Percentiles rank a stretch among this genome's conserved stretches.
Conservation (phyloP, 2,113 vertebrate genomes). For the Pipra filicauda region DNA sequence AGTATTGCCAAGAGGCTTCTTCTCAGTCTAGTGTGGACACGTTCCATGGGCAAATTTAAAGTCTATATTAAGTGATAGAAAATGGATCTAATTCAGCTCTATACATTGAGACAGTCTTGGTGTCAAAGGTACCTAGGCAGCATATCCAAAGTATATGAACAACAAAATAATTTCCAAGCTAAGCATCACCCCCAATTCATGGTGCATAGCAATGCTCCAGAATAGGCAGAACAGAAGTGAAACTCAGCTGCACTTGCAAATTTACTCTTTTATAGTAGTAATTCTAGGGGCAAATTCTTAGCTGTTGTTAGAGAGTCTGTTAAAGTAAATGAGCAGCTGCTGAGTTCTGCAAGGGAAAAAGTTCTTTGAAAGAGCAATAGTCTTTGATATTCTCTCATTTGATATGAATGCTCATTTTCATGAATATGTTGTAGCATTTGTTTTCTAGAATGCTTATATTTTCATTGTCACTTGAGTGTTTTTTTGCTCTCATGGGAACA, state of each 20-base stretch:
- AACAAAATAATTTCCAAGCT: slow-evolving; percentile 61
- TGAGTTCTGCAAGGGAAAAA: background rate
- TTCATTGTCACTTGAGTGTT: background rate
- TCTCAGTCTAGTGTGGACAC: slow-evolving; percentile 68
- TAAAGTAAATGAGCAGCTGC: background rate
- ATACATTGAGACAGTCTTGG: background rate
- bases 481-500: background rate
- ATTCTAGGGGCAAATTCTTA: background rate
- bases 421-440: background rate
- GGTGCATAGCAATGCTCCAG: slow-evolving; percentile 71
- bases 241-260: background rate
- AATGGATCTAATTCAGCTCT: background rate
- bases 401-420: background rate
- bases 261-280: background rate
- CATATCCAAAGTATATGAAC: background rate
- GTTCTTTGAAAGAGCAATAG: background rate
- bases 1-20: slow-evolving; percentile 71
- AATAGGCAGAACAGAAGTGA: slow-evolving; percentile 42
- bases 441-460: slow-evolving; percentile 4
- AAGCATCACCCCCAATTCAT: slow-evolving; percentile 68
- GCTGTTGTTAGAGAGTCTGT: background rate
- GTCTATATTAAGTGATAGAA: slow-evolving; percentile 71
- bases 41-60: slow-evolving; percentile 66
- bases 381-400: background rate
- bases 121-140: background rate